Percentiles rank a stretch among this genome's conserved stretches.
Evolutionary conservation across 2,797 vertebrate species (phyloP).

Genomic region (Gymnocypris eckloni): DNA sequence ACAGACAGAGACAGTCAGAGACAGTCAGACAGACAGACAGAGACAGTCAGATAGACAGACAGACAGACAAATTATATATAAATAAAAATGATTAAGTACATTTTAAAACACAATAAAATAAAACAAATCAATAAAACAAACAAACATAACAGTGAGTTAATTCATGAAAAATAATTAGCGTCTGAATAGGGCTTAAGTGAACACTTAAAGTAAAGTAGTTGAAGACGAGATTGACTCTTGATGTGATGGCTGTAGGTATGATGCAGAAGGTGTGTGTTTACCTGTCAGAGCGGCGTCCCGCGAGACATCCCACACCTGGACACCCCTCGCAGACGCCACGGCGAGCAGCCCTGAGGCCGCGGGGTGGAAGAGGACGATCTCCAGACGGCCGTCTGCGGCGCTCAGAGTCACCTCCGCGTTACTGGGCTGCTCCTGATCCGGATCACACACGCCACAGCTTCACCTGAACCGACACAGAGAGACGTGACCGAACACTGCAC

Average conservation of each 20-base stretch:
- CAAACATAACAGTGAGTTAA: background rate
- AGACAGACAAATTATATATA: no score
- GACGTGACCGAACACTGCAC: background rate
- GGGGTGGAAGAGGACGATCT: constrained; percentile 88
- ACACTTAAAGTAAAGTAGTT: background rate
- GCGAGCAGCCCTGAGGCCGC: constrained; percentile 82
- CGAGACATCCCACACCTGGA: constrained; percentile 85
- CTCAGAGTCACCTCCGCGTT: constrained; percentile 75
- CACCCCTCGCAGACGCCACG: constrained; percentile 65
- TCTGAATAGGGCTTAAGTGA: constrained; percentile 3
- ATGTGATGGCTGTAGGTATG: background rate
- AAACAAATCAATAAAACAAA: no score
- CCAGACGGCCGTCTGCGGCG: constrained; percentile 72
- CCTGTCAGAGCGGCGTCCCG: constrained; percentile 83
- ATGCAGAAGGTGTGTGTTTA: constrained; percentile 64
- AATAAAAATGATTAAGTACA: no score
- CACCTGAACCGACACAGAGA: constrained; percentile 74
- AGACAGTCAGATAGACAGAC: no score
- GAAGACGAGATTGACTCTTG: background rate
- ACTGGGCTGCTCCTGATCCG: constrained; percentile 69
- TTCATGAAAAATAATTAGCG: background rate
- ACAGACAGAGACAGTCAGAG: no score
- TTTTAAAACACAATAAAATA: no score
- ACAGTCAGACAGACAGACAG: no score
- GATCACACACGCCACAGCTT: constrained; percentile 87